These are phyloP conservation scores for Miichthys miiuy DNA, from an alignment of 2,797 vertebrate genomes.

Conservation along the genomic window DNA sequence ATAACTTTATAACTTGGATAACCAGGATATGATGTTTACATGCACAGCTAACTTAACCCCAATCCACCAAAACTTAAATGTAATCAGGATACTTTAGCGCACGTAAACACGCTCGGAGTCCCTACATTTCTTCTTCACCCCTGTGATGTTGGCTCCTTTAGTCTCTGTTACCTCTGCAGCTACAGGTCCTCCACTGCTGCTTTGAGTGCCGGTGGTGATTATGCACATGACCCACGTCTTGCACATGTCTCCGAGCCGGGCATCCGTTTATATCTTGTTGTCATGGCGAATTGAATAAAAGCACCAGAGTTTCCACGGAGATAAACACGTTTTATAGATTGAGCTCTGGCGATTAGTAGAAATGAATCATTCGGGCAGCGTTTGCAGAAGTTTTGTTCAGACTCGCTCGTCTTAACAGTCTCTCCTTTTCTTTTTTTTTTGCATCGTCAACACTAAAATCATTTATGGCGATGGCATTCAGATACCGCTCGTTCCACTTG, in stretches of 20 bases:
- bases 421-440: background rate
- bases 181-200: background rate
- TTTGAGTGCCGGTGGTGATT: background rate
- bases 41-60: background rate
- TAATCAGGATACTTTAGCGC: background rate
- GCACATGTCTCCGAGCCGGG: background rate
- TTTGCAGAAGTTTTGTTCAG: background rate
- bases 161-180: background rate
- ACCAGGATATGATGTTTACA: background rate
- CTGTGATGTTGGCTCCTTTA: background rate
- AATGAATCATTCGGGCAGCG: background rate
- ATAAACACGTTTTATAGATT: background rate
- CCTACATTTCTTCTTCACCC: background rate
- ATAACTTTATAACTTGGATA: no score
- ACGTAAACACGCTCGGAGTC: background rate
- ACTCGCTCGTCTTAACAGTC: background rate
- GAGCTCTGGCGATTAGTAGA: background rate
- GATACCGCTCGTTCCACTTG: background rate
- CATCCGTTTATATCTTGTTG: slow-evolving; percentile 3
- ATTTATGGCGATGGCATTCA: background rate
- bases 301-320: background rate
- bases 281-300: background rate
- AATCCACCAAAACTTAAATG: background rate
- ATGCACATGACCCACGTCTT: background rate
- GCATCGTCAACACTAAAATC: slow-evolving; percentile 13